A percentile compares a stretch with the other conserved stretches of the same genome.
Conservation (phyloP, 2,797 vertebrate species). For the Dermochelys coriacea region DNA sequence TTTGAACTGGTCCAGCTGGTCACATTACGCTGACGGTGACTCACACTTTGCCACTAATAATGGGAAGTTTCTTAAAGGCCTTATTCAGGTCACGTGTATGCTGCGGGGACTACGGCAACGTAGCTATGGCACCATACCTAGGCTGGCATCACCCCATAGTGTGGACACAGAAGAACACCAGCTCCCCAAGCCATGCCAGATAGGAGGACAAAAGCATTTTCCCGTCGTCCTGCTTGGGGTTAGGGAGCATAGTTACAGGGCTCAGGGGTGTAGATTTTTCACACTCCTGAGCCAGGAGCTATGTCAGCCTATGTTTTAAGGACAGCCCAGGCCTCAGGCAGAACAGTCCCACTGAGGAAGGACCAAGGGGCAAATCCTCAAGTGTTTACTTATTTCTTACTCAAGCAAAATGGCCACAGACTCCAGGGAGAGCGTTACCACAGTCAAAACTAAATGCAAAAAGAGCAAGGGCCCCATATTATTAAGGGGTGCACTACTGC, state of each 20-base stretch:
- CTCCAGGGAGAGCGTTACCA: background rate
- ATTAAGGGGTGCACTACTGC: accelerated
- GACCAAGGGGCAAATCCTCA: background rate
- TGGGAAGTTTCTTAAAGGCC: background rate
- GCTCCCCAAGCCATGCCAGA: too few relatives aligned
- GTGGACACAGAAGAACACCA: too few relatives aligned
- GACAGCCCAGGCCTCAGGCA: background rate
- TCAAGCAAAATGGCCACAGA: background rate
- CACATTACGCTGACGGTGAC: background rate
- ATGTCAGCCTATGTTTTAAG: too few relatives aligned
- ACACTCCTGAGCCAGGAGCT: too few relatives aligned
- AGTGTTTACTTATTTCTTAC: background rate
- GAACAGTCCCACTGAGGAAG: background rate
- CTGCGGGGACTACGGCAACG: too few relatives aligned
- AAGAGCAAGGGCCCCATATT: accelerated
- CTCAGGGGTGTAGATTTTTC: too few relatives aligned
- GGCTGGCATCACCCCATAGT: too few relatives aligned
- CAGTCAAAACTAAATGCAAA: background rate
- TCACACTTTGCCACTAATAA: background rate
- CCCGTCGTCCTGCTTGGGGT: too few relatives aligned
- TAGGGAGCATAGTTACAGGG: too few relatives aligned
- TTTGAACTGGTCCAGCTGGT: background rate
- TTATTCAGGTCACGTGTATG: too few relatives aligned
- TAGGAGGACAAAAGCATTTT: too few relatives aligned
- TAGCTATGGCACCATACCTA: too few relatives aligned